Base-by-base conservation (phyloP, 2,888 invertebrate genomes). In the Zygogramma bicolorata region DNA sequence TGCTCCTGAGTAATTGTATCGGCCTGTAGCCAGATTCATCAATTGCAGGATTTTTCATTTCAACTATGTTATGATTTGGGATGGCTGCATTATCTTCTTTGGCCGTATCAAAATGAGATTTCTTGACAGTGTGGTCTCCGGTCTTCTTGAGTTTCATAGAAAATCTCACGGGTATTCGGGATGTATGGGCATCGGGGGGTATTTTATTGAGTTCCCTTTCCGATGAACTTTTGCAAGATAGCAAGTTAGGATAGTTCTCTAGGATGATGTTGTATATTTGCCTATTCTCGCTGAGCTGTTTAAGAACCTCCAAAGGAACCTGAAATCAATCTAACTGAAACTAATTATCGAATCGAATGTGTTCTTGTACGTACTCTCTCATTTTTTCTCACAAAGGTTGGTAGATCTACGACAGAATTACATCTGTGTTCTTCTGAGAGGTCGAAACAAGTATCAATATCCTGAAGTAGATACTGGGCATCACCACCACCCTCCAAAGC, bases 401-500 rank as follows among this genome's bases (percentile, higher is more conserved):
- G 95, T 70, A 95, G 86, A 84, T 93, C 91, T 34, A 93, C 90
- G 73, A 93, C 90, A 10, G 95, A 95, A 76, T 90, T 89, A 78
- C 88, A 89, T n/a, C 88, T 88, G 71, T 84, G 92, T 88, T 89
- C 89, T 15, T 73, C 68, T 5, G 67, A 27, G 4, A 75, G 60
- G 60, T 71, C 74, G 20, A 74, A 61, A 7, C 57, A 58, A 0
- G 74, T 68, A 38, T 71, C 65, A n/a, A 67, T 65, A 18, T 71
- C 68, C 53, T 65, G 91, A 42, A 92, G 84, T 75, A 92, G 88
- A 80, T 91, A 92, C 83, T 92, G 92, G 4, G 92, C 91, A 25
- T 91, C 90, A 82, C 92, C 90, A 8, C 93, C 93, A 69, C 91
- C 92, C 83, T 94, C 93, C 81, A 95, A 88, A 68, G 94, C 86